These are phyloP conservation scores for Pelobates fuscus DNA, from an alignment of 2,113 vertebrate species.

Conservation along the genomic window DNA sequence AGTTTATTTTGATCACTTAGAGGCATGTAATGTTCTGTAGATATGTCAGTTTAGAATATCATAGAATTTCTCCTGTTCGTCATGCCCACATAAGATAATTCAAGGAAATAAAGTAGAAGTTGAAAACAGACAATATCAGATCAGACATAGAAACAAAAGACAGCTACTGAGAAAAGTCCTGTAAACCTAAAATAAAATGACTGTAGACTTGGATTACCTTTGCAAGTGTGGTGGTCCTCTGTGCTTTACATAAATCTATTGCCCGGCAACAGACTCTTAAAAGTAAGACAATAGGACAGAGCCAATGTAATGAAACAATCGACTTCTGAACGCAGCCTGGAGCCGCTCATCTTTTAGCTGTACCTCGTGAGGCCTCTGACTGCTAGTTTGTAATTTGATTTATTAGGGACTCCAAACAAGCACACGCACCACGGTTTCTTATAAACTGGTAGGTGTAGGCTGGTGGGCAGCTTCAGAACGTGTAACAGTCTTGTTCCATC, in stretches of 20 bases:
- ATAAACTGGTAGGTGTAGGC: constrained; percentile 23
- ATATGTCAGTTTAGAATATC: no score
- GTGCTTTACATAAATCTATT: constrained; percentile 43
- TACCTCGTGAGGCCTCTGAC: constrained; percentile 46
- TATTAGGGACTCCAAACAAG: constrained; percentile 38
- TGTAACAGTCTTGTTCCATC: constrained; percentile 5
- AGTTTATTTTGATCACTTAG: no score
- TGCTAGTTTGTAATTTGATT: constrained; percentile 50
- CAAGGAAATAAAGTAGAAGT: no score
- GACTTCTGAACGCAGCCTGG: constrained; percentile 40
- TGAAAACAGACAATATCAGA: no score
- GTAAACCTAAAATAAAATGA: no score
- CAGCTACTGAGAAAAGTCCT: no score
- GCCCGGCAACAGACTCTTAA: constrained; percentile 27
- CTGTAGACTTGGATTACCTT: no score
- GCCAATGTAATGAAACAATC: constrained; percentile 48
- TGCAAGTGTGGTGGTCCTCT: neutral
- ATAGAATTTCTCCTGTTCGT: no score
- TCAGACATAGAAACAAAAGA: no score
- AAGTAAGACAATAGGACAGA: constrained; percentile 36
- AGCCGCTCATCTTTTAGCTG: constrained; percentile 46
- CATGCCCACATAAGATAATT: no score
- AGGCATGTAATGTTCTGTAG: no score
- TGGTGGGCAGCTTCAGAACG: constrained; percentile 17
- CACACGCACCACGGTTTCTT: constrained; percentile 25